Base-by-base conservation (phyloP, 1,140 invertebrate genomes). In the Calephelis virginiensis region DNA sequence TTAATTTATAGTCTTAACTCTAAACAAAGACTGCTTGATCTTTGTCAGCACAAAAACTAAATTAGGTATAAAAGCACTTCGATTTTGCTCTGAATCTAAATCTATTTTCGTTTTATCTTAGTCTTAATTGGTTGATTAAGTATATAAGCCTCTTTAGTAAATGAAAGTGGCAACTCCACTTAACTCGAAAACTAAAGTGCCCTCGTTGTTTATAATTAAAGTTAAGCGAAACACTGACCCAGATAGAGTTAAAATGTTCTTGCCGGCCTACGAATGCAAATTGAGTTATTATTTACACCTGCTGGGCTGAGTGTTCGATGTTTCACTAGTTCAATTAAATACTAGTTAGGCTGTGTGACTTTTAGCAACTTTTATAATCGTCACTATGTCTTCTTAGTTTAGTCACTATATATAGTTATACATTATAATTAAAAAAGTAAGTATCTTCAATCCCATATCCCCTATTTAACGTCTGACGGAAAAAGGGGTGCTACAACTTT, bases 51-150 rank as follows among this genome's bases (percentile, higher is more conserved):
- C 40, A 9, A 43, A 43, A 43, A 8, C 40, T 43, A 43, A 43
- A 5, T 43, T 9, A 43, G 40, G 40, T 8, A 43, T 43, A 43
- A 43, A 43, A 43, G 40, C 40, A 43, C 40, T 43, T 43, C 40
- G 40, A 43, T 17, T 17, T 14, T 59, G n/a, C 53, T 38, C 53
- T 59, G 38, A 59, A 38, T 6, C 53, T 59, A 59, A 59, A n/a
- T 59, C 53, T 59, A 59, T 59, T 59, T 59, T 59, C 53, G 37
- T 59, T 59, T 59, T 59, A 59, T 59, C 53, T 59, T 59, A 59
- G 11, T 59, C 11, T 59, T 38, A 59, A 59, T 38, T 59, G 53
- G 53, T 59, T 59, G 53, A 59, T 59, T 59, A 59, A 59, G 53
- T 59, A 37, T 59, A 59, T 59, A 59, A 59, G 53, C 53, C 53